These are phyloP conservation scores for Hermaeophaga mercurialis DNA, from an alignment of 2,888 invertebrate genomes.

Conservation along the genomic window DNA sequence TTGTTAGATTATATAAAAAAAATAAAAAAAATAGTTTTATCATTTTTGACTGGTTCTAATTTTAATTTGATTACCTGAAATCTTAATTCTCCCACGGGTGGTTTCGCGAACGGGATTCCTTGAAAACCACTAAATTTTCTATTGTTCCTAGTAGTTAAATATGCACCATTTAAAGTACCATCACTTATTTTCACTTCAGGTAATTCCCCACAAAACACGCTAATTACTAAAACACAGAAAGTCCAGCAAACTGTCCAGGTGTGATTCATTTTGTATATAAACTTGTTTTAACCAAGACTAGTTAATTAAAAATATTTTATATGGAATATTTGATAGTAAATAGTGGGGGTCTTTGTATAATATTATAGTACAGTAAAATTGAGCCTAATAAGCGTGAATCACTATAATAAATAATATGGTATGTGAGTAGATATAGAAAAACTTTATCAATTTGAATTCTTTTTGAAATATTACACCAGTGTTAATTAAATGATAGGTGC, in stretches of 20 bases:
- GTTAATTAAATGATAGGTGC: no score
- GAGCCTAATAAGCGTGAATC: background rate
- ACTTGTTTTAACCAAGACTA: constrained; percentile 2
- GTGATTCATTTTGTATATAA: constrained; percentile 5
- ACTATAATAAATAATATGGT: no score
- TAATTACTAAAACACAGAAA: constrained; percentile 4
- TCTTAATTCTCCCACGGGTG: constrained; percentile 52
- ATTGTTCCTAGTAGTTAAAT: constrained; percentile 53
- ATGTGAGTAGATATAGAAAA: no score
- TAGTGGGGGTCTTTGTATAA: background rate
- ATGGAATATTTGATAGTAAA: constrained; percentile 2
- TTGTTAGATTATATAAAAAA: no score
- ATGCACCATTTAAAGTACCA: constrained; percentile 56
- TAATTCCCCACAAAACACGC: constrained; percentile 11
- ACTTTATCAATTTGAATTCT: no score
- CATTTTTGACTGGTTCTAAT: no score
- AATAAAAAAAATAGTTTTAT: no score
- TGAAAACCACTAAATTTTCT: constrained; percentile 58
- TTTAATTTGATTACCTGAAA: constrained; percentile 57
- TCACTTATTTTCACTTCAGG: constrained; percentile 50
- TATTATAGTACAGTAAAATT: background rate
- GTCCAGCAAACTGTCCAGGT: background rate
- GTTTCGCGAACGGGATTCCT: constrained; percentile 56
- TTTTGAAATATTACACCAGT: no score
- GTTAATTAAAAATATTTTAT: constrained; percentile 8